A percentile compares a stretch with the other conserved stretches of the same genome.
These are phyloP conservation scores for Syrrhaptes paradoxus DNA, from an alignment of 2,113 vertebrate genomes.

Conservation along the genomic window DNA sequence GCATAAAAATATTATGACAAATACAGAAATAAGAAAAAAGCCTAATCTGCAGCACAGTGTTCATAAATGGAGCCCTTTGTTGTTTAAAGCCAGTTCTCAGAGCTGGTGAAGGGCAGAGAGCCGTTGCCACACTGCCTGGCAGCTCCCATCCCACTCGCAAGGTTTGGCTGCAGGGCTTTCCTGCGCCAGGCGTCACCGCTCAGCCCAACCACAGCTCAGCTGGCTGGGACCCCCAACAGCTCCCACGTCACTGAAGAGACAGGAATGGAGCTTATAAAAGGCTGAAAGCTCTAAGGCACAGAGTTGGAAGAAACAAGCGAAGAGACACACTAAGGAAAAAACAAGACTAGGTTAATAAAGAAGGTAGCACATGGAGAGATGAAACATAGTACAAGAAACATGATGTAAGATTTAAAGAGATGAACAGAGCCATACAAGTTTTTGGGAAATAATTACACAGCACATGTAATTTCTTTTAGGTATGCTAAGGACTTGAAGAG, in stretches of 20 bases:
- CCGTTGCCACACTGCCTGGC: no score
- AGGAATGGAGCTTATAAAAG: neutral
- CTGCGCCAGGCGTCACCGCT: neutral
- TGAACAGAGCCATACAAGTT: neutral
- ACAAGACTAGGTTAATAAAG: neutral
- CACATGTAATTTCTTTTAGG: neutral
- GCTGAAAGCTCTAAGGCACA: neutral
- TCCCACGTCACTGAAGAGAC: rapidly evolving
- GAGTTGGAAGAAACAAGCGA: neutral
- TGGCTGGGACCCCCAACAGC: neutral
- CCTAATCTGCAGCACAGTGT: neutral
- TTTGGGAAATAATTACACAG: neutral
- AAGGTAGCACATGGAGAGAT: neutral
- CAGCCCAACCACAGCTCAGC: no score
- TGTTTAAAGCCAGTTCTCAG: neutral
- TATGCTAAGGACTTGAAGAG: neutral
- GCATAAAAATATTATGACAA: neutral
- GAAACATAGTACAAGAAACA: neutral
- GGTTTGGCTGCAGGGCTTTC: no score
- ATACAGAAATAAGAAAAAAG: neutral
- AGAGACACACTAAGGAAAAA: rapidly evolving
- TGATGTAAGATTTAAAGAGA: neutral
- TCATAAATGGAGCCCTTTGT: neutral
- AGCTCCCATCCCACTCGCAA: rapidly evolving
- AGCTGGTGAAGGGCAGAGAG: no score